phyloP scores from a whole-genome alignment of 30 jellyfish, hydroid and myxozoan species.

The Rhopilema esculentum region DNA sequence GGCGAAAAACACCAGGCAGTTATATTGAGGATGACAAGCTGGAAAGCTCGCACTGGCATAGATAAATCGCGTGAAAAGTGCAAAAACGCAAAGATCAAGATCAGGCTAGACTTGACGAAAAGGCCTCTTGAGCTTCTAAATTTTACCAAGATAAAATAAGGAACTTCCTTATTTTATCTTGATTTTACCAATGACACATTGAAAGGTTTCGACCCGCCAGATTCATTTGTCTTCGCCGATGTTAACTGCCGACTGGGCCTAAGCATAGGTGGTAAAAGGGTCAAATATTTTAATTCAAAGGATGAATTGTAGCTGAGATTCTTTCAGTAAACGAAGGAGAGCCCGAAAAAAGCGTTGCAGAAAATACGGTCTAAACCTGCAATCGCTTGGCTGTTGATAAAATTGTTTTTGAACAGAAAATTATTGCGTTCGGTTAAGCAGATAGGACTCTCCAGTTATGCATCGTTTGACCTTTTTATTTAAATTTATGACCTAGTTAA shows the following conservation, averaged over 20 bases:
- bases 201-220: constrained; percentile 24
- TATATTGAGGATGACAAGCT: constrained; percentile 21
- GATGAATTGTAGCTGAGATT: not conserved
- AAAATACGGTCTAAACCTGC: constrained; percentile 5
- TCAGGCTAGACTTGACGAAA: constrained; percentile 39
- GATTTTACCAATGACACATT: constrained; percentile 31
- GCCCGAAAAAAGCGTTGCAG: constrained; percentile 26
- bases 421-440: too few relatives aligned
- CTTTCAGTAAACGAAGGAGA: constrained; percentile 12
- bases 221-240: constrained; percentile 45
- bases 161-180: too few relatives aligned
- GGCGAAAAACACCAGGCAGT: constrained; percentile 19
- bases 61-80: constrained; percentile 15
- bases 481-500: too few relatives aligned
- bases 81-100: constrained; percentile 15
- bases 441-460: too few relatives aligned
- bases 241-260: constrained; percentile 45
- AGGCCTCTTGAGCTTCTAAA: not conserved
- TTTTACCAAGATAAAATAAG: too few relatives aligned
- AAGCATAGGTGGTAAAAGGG: not conserved
- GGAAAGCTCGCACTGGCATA: constrained; percentile 37
- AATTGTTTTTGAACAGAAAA: too few relatives aligned
- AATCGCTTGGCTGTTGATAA: not conserved
- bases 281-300: not conserved
- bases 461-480: too few relatives aligned